Percentiles rank a stretch among this genome's conserved stretches.
phyloP scores from a whole-genome alignment of 2,797 vertebrate species.

The Notamacropus eugenii region DNA sequence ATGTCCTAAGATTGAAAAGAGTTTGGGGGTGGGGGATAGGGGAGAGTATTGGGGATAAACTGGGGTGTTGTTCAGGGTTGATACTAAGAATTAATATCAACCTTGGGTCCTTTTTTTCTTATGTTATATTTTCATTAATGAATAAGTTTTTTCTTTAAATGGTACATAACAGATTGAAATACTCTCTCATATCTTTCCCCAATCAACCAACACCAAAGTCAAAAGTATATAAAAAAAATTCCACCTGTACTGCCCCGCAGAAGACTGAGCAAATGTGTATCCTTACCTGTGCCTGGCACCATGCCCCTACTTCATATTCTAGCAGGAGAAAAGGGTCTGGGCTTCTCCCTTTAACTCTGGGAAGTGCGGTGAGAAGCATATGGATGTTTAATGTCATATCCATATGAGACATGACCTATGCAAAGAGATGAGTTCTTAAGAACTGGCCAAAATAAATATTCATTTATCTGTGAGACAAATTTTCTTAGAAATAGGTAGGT shows the following conservation, averaged over 20 bases:
- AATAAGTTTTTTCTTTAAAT: slow-evolving; percentile 78
- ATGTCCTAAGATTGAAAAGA: not conserved
- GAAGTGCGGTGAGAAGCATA: slow-evolving; percentile 72
- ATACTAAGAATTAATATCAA: not conserved
- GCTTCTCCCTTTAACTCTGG: slow-evolving; percentile 68
- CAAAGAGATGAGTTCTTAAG: slow-evolving; percentile 59
- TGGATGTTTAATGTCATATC: slow-evolving; percentile 69
- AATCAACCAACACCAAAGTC: slow-evolving; percentile 70
- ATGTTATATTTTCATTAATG: slow-evolving; percentile 82
- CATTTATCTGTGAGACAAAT: not conserved
- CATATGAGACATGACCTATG: slow-evolving; percentile 67
- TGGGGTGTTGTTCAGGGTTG: not conserved
- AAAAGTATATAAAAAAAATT: slow-evolving; percentile 80
- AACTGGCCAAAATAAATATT: not conserved
- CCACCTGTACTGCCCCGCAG: slow-evolving; percentile 61
- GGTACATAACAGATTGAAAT: slow-evolving; percentile 72
- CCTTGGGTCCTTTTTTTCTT: slow-evolving; percentile 51
- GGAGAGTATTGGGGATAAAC: not conserved
- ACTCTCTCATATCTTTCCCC: slow-evolving; percentile 58
- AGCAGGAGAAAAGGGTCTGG: slow-evolving; percentile 69
- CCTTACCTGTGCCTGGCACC: slow-evolving; percentile 67
- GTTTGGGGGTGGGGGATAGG: not conserved
- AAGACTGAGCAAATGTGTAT: slow-evolving; percentile 60
- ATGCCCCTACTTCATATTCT: slow-evolving; percentile 67
- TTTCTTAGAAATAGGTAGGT: not conserved